A percentile compares a stretch with the other conserved stretches of the same genome.
phyloP scores from a whole-genome alignment of 1,140 invertebrate genomes.

The Heterodera schachtii region DNA sequence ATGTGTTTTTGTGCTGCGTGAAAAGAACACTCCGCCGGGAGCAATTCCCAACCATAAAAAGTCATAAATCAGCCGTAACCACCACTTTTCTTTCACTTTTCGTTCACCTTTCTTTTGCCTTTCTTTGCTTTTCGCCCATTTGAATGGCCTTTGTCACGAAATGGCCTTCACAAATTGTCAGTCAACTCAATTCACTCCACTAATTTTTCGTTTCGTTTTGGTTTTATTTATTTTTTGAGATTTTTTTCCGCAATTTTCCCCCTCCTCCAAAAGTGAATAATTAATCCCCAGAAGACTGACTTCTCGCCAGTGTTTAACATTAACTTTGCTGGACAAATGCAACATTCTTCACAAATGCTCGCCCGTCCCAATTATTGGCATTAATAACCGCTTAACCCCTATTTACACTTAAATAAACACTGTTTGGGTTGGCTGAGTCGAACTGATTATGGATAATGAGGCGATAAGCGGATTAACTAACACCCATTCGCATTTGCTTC shows the following conservation, averaged over 20 bases:
- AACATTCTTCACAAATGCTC: not conserved
- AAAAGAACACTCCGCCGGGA: not conserved
- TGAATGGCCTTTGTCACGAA: not conserved
- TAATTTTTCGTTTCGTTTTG: not conserved
- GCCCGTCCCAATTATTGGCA: not conserved
- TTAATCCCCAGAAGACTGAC: not conserved
- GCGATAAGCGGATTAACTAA: not conserved
- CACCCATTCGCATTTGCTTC: not conserved
- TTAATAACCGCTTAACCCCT: not conserved
- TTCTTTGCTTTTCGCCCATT: not conserved
- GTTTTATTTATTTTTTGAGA: not conserved
- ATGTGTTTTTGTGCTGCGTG: not conserved
- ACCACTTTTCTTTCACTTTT: not conserved
- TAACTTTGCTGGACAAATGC: not conserved
- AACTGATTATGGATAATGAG: not conserved
- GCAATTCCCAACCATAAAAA: constrained; percentile 1
- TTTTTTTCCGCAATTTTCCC: not conserved
- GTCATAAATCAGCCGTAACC: not conserved
- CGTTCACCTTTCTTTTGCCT: too few species aligned
- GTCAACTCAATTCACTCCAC: not conserved
- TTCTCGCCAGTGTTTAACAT: too few species aligned
- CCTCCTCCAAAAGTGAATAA: not conserved
- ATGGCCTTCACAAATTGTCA: not conserved
- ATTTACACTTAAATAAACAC: not conserved
- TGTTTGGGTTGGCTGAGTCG: not conserved